Evolutionary conservation across 2,797 vertebrate genomes (phyloP), one percentile per base, ranked within the genome.

Genomic region (Diplodus puntazzo): DNA sequence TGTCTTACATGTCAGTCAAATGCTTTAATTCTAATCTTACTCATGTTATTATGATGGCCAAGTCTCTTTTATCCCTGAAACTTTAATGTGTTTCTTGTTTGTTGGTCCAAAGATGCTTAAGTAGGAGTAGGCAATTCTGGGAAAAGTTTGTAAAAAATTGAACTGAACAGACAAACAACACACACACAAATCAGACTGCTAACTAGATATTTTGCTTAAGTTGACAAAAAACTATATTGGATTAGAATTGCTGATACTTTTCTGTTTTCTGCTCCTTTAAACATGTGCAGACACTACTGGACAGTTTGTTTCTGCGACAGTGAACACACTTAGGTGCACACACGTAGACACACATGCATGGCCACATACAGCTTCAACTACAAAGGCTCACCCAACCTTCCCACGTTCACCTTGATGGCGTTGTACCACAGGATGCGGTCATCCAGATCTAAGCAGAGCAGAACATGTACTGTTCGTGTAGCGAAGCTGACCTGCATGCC

Each of bases 361-460:
- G 34, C 30, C 8, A 65, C 59, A 70, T 21, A 67, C 48, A 79
- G 34, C 3, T 42, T 70, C 43, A 76, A 45, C 60, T 46, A 68
- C 62, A 73, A 66, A 73, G 64, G 52, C 61, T 71, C 58, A 66
- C 59, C 68, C 53, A 74, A 54, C 48, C 64, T 60, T 63, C 69
- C 64, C 65, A 62, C 20, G 11, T 79, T 88, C 81, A 90, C 83
- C 84, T 87, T 75, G 66, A 50, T 39, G 52, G 43, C 57, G 53
- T 79, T 86, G 79, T 77, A 80, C 16, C 39, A 83, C 80, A 85
- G 65, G 77, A 89, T 75, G 78, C 79, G 25, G 83, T 90, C 91
- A 91, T 73, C 79, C 89, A 87, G 83, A 92, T 85, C 82, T 90
- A 91, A 88, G 73, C 39, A 25, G 84, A 85, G 84, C 76, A 88